Base-by-base conservation (phyloP, 2,113 vertebrate species). In the Sinocyclocheilus anophthalmus region DNA sequence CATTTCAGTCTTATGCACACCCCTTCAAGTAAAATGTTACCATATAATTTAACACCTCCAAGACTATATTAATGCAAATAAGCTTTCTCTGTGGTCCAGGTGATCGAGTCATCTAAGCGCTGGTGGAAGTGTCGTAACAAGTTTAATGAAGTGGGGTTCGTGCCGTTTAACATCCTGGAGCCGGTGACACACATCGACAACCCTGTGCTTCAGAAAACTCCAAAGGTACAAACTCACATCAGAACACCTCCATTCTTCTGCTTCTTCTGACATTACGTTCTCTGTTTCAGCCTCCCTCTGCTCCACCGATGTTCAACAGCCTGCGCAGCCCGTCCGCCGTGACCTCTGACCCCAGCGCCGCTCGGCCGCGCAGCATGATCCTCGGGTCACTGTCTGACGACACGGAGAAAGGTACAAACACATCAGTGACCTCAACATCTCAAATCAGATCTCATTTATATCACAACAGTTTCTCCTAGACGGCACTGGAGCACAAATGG, bases 121-220 rank as follows among this genome's bases (percentile, higher is more conserved):
- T 96, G 96, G 96, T 96, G 96, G 96, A 96, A 96, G 83, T 94
- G 94, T 89, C 92, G 93, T 1, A 96, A 96, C 89, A 92, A 94
- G 22, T 96, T 91, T 85, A 87, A 93, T 69, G 93, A 96, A 90
- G 81, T 95, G 0, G 96, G 96, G 18, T 96, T 96, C 3, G 94
- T 96, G 37, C 96, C 96, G n/a, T 95, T 94, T 89, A 96, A 96
- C 85, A 96, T 96, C 88, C 92, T 96, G 88, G 94, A 95, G 53
- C 94, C 94, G 0, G 0, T 92, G 45, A 79, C 91, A 33, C 94
- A 94, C 87, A 53, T 90, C n/a, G 91, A 94, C 14, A 93, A 90
- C 69, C 92, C 91, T 2, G 80, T 53, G 16, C n/a, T 24, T 50
- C 83, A 3, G 26, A 92, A 1, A 69, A 57, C 86, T 1, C 89